These are phyloP conservation scores for Palythoa heliodiscus DNA, from an alignment of 92 coral and sea anemone genomes.

Conservation along the genomic window DNA sequence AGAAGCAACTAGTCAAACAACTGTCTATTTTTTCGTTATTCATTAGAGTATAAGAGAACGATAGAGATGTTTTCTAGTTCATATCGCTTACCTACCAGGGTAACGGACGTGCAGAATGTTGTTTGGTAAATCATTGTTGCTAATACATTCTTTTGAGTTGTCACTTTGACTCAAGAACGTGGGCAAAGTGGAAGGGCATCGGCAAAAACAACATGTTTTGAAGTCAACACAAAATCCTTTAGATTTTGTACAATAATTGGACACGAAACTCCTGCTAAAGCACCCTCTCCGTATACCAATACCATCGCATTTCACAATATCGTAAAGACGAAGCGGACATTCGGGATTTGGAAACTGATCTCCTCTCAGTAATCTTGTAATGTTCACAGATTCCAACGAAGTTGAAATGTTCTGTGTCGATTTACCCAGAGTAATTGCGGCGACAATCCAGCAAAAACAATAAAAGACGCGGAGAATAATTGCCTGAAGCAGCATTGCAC, in stretches of 20 bases:
- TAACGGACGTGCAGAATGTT: not conserved
- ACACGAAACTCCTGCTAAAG: not conserved
- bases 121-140: not conserved
- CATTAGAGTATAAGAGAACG: not conserved
- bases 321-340: constrained; percentile 11
- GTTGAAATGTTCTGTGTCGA: constrained; percentile 22
- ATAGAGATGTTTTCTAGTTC: not conserved
- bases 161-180: constrained; percentile 30
- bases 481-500: not conserved
- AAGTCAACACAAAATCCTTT: not conserved
- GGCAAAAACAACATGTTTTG: constrained; percentile 18
- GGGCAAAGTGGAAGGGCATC: constrained; percentile 16
- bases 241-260: constrained; percentile 28
- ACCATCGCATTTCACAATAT: constrained; percentile 8
- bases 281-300: constrained; percentile 8
- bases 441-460: constrained; percentile 10
- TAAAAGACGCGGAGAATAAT: not conserved
- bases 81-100: constrained; percentile 18
- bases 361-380: constrained; percentile 38
- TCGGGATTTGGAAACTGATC: constrained; percentile 32
- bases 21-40: not conserved
- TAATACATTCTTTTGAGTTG: constrained; percentile 26
- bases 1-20: not conserved
- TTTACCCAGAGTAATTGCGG: not conserved
- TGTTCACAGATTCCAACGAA: constrained; percentile 22